Evolutionary conservation across 2,113 vertebrate genomes (phyloP).

Genomic region (Xenopus borealis): DNA sequence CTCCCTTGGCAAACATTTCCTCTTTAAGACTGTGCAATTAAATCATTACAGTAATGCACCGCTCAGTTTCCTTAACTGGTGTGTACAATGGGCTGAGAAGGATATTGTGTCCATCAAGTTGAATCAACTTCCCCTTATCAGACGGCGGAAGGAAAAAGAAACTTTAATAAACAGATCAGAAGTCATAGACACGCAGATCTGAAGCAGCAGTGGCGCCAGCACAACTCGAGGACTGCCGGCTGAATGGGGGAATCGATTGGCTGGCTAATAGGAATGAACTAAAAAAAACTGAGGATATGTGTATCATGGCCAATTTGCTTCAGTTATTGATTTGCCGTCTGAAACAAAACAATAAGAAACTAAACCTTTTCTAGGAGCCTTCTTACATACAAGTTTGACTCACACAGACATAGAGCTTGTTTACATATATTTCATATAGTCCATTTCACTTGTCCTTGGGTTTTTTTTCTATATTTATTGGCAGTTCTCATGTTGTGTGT

Average conservation of each 20-base stretch:
- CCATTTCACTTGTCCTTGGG: too few relatives aligned
- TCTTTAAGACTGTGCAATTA: neutral
- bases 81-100: neutral
- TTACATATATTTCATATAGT: too few relatives aligned
- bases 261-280: neutral
- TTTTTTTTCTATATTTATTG: too few relatives aligned
- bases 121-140: slow-evolving; percentile 34
- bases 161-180: slow-evolving; percentile 31
- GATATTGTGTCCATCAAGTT: neutral
- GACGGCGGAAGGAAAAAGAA: slow-evolving; percentile 34
- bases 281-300: neutral
- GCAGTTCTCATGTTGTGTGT: too few relatives aligned
- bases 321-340: neutral
- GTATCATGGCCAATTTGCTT: neutral
- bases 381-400: too few relatives aligned
- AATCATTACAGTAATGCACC: slow-evolving; percentile 5
- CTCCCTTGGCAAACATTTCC: neutral
- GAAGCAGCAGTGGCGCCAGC: slow-evolving; percentile 15
- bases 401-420: too few relatives aligned
- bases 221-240: neutral
- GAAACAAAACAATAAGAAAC: neutral
- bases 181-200: slow-evolving; percentile 4
- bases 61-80: neutral
- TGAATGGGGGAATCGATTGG: neutral
- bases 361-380: neutral